Conservation (phyloP, 1,140 invertebrate genomes). For the Mycetomoellerius zeteki region DNA sequence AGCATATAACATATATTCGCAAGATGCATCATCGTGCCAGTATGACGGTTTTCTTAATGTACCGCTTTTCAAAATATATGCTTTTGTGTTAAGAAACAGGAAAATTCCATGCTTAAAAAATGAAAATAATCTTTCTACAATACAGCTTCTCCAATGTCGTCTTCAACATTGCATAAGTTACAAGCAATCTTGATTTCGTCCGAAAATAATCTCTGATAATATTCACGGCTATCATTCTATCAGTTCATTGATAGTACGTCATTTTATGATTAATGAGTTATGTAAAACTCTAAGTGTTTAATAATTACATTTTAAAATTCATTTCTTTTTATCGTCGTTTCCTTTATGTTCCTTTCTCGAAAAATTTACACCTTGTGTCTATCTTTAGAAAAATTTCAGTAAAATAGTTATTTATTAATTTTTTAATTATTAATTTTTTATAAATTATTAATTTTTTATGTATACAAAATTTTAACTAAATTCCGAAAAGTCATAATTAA, state of each 20-base stretch:
- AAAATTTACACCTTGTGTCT: not conserved
- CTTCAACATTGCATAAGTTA: conserved; percentile 16
- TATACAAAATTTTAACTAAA: not conserved
- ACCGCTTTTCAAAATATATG: not conserved
- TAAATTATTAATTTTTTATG: conserved; percentile 4
- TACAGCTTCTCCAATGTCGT: not conserved
- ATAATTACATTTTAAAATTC: conserved; percentile 20
- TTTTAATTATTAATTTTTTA: not conserved
- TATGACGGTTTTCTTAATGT: not conserved
- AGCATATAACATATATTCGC: conserved; percentile 19
- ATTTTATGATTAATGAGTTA: conserved; percentile 22
- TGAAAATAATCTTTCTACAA: not conserved
- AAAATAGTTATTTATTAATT: conserved; percentile 2
- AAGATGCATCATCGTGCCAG: conserved; percentile 5
- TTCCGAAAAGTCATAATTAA: not conserved
- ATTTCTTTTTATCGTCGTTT: not conserved
- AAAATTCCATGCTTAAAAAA: not conserved
- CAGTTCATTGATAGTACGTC: conserved; percentile 8
- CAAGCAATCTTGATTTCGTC: conserved; percentile 14
- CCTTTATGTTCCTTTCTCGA: not conserved
- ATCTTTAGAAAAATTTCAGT: not conserved
- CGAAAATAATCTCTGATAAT: conserved; percentile 39
- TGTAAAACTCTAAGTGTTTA: conserved; percentile 16
- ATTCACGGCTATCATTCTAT: conserved; percentile 13
- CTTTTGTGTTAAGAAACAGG: not conserved